phyloP scores from a whole-genome alignment of 37 sponge, comb jelly and placozoan genomes.

The Tethya wilhelma region DNA sequence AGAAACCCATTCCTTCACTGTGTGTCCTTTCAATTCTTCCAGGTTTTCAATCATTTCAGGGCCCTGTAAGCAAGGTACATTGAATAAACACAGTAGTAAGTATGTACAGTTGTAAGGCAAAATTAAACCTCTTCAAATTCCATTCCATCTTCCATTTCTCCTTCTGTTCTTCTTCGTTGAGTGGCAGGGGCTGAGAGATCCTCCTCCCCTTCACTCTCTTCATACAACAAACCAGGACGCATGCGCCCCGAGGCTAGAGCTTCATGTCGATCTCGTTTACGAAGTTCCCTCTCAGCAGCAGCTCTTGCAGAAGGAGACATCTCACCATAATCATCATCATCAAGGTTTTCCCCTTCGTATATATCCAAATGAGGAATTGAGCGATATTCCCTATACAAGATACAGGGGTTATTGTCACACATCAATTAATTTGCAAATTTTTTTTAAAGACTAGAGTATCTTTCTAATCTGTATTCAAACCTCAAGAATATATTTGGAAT shows the following conservation, averaged over 20 bases:
- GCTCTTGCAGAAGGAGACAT: conserved; percentile 77
- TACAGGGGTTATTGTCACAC: not conserved
- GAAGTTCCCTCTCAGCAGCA: conserved; percentile 83
- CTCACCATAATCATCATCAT: conserved; percentile 71
- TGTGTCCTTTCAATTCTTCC: conserved; percentile 96
- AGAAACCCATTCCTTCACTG: conserved; percentile 98
- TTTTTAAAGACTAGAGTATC: no score
- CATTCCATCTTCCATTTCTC: conserved; percentile 32
- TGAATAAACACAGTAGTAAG: not conserved
- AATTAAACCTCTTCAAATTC: conserved; percentile 40
- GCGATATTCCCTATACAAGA: conserved; percentile 78
- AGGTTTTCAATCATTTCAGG: conserved; percentile 95
- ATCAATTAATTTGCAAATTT: not conserved
- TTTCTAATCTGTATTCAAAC: no score
- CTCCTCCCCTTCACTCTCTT: conserved; percentile 84
- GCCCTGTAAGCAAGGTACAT: conserved; percentile 27
- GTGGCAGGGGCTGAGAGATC: conserved; percentile 7
- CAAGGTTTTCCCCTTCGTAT: conserved; percentile 78
- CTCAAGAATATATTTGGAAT: no score
- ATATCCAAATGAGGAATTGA: conserved; percentile 92
- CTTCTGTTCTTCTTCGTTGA: conserved; percentile 43
- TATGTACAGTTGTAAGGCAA: not conserved
- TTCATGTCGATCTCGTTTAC: conserved; percentile 87
- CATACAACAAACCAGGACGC: conserved; percentile 91
- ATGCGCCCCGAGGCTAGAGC: conserved; percentile 80